Percentiles rank a stretch among this genome's conserved stretches.
Evolutionary conservation across 2,888 invertebrate species (phyloP).

Genomic region (Orthonychiurus folsomi): DNA sequence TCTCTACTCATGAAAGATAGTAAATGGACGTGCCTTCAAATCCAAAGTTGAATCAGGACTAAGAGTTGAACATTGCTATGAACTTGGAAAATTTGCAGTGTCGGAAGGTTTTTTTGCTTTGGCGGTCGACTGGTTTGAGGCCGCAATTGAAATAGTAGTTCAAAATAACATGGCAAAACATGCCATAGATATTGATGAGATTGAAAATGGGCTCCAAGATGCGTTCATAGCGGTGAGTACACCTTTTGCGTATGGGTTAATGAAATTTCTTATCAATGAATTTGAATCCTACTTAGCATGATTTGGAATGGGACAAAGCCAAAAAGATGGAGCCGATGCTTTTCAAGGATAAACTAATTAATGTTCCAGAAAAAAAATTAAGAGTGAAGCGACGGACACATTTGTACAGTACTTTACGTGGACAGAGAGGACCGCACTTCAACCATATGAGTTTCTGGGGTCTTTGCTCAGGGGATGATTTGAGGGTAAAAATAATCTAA

Average conservation of each 20-base stretch:
- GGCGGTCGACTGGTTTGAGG: slow-evolving; percentile 23
- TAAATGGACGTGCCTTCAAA: background rate
- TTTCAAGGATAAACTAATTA: background rate
- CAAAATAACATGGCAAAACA: background rate
- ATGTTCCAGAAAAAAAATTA: background rate
- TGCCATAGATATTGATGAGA: background rate
- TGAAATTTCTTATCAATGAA: background rate
- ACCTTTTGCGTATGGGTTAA: too few species aligned
- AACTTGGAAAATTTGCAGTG: slow-evolving; percentile 6
- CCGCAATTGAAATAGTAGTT: background rate
- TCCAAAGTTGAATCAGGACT: background rate
- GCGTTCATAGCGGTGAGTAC: background rate
- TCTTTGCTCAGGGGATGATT: slow-evolving; percentile 18
- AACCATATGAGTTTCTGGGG: slow-evolving; percentile 9
- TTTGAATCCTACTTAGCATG: slow-evolving; percentile 1
- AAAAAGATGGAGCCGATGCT: background rate
- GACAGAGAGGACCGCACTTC: background rate
- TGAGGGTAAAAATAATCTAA: slow-evolving; percentile 17
- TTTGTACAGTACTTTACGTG: background rate
- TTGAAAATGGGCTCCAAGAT: background rate
- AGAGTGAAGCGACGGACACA: background rate
- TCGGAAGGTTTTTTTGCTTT: slow-evolving; percentile 4
- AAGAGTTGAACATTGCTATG: slow-evolving; percentile 2
- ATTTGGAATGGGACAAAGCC: background rate
- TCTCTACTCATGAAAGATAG: too few species aligned